Evolutionary conservation across 2,113 vertebrate genomes (phyloP).

Genomic region (Crotalus horridus): DNA sequence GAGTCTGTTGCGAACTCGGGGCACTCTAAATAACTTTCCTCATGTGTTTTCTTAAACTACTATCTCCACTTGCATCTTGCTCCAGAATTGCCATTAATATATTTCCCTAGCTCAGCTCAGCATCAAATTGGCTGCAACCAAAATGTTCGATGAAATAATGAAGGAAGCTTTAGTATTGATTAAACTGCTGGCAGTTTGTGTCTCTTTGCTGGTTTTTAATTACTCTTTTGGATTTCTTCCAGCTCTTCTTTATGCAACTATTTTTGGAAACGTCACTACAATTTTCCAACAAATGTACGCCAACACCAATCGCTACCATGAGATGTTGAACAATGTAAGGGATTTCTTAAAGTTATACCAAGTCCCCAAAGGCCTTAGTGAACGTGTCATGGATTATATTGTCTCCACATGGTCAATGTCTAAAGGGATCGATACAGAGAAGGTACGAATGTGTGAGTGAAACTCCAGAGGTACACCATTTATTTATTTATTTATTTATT

Average conservation of each 20-base stretch:
- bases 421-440: conserved; percentile 97
- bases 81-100: neutral
- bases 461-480: neutral
- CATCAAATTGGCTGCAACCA: neutral
- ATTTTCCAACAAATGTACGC: conserved; percentile 99
- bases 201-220: neutral
- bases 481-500: no score
- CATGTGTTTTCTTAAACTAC: neutral
- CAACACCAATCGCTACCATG: conserved; percentile 97
- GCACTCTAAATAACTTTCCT: neutral
- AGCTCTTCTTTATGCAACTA: conserved; percentile 98
- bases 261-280: conserved; percentile 97
- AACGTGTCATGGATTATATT: conserved; percentile 98
- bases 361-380: conserved; percentile 96
- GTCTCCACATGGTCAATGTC: conserved; percentile 99
- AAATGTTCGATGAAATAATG: conserved; percentile 9
- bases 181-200: conserved; percentile 29
- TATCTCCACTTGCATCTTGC: neutral
- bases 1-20: neutral
- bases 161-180: neutral
- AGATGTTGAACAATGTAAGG: conserved; percentile 96
- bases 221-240: conserved; percentile 50
- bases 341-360: conserved; percentile 98
- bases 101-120: neutral
- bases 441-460: conserved; percentile 71